A percentile compares a stretch with the other conserved stretches of the same genome.
Evolutionary conservation across 2,888 invertebrate species (phyloP).

Genomic region (Pediacus dermestoides): DNA sequence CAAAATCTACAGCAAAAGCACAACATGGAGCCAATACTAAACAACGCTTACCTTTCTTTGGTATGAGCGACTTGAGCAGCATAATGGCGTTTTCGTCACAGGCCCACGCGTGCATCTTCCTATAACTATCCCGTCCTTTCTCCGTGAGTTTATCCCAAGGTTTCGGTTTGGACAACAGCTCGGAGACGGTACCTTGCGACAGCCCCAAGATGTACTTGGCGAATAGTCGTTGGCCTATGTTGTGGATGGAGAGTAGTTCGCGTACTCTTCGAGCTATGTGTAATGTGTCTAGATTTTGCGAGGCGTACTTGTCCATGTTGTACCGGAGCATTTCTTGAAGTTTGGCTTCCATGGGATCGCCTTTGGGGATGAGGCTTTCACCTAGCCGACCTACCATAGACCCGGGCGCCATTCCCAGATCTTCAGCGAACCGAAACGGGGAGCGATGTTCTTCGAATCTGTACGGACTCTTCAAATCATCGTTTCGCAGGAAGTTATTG

Average conservation of each 20-base stretch:
- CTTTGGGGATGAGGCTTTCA: slow-evolving; percentile 88
- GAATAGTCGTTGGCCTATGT: slow-evolving; percentile 97
- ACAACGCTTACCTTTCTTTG: slow-evolving; percentile 84
- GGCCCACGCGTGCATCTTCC: slow-evolving; percentile 99
- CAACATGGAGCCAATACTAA: neutral
- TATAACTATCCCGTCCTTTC: slow-evolving; percentile 97
- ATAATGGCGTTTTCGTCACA: slow-evolving; percentile 96
- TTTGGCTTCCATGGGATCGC: slow-evolving; percentile 90
- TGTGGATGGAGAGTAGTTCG: slow-evolving; percentile 92
- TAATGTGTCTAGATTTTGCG: slow-evolving; percentile 90
- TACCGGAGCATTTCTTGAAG: slow-evolving; percentile 90
- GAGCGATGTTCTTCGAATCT: slow-evolving; percentile 75
- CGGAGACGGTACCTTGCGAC: slow-evolving; percentile 97
- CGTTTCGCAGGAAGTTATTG: slow-evolving; percentile 47
- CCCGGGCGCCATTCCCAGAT: slow-evolving; percentile 73
- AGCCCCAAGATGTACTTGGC: slow-evolving; percentile 97
- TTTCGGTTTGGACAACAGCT: slow-evolving; percentile 96
- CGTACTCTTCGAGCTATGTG: slow-evolving; percentile 90
- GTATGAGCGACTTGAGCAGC: slow-evolving; percentile 95
- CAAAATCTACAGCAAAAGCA: too few species aligned
- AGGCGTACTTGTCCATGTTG: slow-evolving; percentile 94
- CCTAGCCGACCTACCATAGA: slow-evolving; percentile 80
- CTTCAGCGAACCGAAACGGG: slow-evolving; percentile 80
- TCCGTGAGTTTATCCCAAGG: slow-evolving; percentile 99
- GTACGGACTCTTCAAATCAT: slow-evolving; percentile 64